These are phyloP conservation scores for Ptychoptera albimana DNA, from an alignment of 2,888 invertebrate genomes.

Conservation along the genomic window DNA sequence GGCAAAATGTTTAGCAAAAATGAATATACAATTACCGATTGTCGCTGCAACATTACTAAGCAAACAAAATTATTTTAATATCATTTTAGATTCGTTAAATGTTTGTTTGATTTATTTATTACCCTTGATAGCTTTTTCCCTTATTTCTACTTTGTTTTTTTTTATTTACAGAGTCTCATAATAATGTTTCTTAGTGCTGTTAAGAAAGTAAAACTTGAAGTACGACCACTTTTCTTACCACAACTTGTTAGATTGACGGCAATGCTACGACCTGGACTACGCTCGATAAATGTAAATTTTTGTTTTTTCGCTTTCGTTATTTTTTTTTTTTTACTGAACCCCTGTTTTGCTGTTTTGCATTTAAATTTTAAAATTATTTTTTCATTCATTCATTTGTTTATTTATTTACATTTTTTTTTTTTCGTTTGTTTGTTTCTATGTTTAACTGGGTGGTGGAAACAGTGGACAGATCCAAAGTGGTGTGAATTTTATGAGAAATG, in stretches of 20 bases:
- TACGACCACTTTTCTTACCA: slow-evolving; percentile 77
- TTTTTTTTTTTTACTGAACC: background rate
- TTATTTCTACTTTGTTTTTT: background rate
- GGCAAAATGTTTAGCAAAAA: slow-evolving; percentile 69
- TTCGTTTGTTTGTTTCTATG: background rate
- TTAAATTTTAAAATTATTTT: background rate
- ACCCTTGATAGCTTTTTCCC: background rate
- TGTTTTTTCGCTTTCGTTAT: too few species aligned
- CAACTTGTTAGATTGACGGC: slow-evolving; percentile 73
- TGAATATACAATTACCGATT: slow-evolving; percentile 65
- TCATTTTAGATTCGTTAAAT: slow-evolving; percentile 61
- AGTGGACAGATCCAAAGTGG: slow-evolving; percentile 80
- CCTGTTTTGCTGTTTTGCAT: background rate
- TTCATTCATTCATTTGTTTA: too few species aligned
- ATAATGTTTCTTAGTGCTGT: slow-evolving; percentile 60
- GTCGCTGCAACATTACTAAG: slow-evolving; percentile 63
- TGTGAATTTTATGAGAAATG: slow-evolving; percentile 58
- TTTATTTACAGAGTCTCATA: slow-evolving; percentile 48
- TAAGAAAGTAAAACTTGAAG: slow-evolving; percentile 65
- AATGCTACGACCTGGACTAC: slow-evolving; percentile 66
- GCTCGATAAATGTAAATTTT: slow-evolving; percentile 40
- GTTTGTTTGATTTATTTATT: slow-evolving; percentile 29
- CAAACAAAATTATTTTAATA: slow-evolving; percentile 59
- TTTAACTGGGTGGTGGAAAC: background rate
- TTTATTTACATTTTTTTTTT: background rate